Evolutionary conservation across 2,888 invertebrate species (phyloP), one percentile per base, ranked within the genome.

Genomic region (Dyspetes luteomarginatus): DNA sequence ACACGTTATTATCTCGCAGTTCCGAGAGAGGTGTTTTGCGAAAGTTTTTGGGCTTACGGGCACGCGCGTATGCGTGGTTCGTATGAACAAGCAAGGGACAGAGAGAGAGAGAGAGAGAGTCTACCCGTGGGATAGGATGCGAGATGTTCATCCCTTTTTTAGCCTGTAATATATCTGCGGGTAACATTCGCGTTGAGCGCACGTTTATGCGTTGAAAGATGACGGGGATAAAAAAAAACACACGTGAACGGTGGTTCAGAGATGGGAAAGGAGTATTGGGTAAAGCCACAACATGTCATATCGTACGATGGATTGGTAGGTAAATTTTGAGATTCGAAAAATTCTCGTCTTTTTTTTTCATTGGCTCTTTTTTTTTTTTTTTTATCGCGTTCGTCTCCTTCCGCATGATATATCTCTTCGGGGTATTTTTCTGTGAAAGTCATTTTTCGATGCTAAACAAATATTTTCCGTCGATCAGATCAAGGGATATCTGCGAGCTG

Each of bases 101-200:
- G 12, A 7, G 36, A 36, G 36, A 36, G 12, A 36, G 36, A 12
- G 36, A 19, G n/a, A n/a, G 28, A 17, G 56, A 58, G 19, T 69
- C 52, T 45, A 26, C 48, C 64, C 45, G 50, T 52, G 22, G 65
- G 65, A 71, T 77, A 52, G 30, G 56, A 56, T 64, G 71, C 41
- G 64, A 56, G 71, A 71, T 74, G 48, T 78, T 50, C 77, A 72
- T 71, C 56, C 64, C 26, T 48, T 65, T 78, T 78, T 71, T 48
- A 71, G 50, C 56, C 28, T 26, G 52, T 56, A 43, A 69, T 69
- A 55, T 64, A 69, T 69, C 30, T 55, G 24, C 52, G 55, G 41
- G 69, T 17, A 55, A 62, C 64, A 55, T 41, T 56, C 55, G 28
- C 55, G 55, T n/a, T 52, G 28, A 64, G 45, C 55, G 36, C 56